A percentile compares a stretch with the other conserved stretches of the same genome.
These are phyloP conservation scores for Parapristionchus giblindavisi DNA, from an alignment of 2,888 invertebrate genomes.

Conservation along the genomic window DNA sequence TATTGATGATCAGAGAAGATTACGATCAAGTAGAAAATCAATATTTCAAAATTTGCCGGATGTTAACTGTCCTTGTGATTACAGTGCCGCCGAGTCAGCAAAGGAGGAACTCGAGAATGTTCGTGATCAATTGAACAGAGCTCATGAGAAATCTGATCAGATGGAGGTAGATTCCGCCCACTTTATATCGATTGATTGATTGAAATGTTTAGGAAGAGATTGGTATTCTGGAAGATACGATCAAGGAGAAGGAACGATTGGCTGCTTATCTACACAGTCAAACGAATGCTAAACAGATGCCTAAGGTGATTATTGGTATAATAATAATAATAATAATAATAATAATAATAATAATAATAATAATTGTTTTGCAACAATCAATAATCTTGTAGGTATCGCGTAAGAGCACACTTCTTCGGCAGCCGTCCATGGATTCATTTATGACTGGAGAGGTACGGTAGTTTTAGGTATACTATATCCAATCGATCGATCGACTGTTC, in stretches of 20 bases:
- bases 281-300: conserved; percentile 52
- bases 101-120: not conserved
- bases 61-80: not conserved
- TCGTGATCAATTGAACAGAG: conserved; percentile 31
- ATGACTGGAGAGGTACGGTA: conserved; percentile 34
- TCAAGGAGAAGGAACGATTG: conserved; percentile 44
- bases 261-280: conserved; percentile 52
- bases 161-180: conserved; percentile 1
- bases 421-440: conserved; percentile 18
- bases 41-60: not conserved
- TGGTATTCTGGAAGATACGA: conserved; percentile 39
- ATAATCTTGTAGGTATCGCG: conserved; percentile 23
- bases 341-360: not conserved
- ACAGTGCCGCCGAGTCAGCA: not conserved
- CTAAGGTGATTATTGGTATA: conserved; percentile 47
- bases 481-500: not conserved
- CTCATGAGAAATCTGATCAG: conserved; percentile 19
- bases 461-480: not conserved
- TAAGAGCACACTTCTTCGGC: conserved; percentile 37
- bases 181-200: not conserved
- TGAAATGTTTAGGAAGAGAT: conserved; percentile 37
- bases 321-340: not conserved
- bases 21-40: not conserved
- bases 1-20: not conserved
- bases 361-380: not conserved